These are phyloP conservation scores for Barnardius zonarius DNA, from an alignment of 2,113 vertebrate genomes.

Conservation along the genomic window DNA sequence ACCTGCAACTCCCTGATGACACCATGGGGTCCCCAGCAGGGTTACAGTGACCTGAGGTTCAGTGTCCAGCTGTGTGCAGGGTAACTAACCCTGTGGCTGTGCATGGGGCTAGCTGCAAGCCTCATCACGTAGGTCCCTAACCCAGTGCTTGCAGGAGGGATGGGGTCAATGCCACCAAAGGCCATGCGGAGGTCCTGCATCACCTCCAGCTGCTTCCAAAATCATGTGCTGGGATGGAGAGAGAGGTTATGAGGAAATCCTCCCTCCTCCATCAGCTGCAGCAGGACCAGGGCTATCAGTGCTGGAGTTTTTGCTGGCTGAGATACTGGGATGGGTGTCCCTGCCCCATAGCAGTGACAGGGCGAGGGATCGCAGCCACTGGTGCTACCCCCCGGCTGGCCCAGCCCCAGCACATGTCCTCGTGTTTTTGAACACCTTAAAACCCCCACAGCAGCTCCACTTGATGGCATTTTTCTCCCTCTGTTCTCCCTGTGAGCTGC, in stretches of 20 bases:
- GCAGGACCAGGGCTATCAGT: not conserved
- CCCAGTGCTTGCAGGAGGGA: not conserved
- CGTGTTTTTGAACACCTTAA: not conserved
- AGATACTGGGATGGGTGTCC: not conserved
- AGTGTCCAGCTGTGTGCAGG: not conserved
- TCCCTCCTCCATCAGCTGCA: not conserved
- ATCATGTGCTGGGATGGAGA: not conserved
- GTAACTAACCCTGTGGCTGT: not conserved
- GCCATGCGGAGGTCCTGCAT: not conserved
- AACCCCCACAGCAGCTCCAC: not conserved
- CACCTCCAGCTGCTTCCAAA: not conserved
- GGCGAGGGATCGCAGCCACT: not conserved
- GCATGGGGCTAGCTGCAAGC: not conserved
- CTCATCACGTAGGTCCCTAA: not conserved
- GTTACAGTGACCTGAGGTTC: not conserved
- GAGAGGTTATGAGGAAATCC: not conserved
- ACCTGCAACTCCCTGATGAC: not conserved
- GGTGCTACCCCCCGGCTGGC: not conserved
- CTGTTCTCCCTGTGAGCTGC: not conserved
- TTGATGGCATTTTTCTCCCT: not conserved
- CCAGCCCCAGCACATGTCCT: not conserved
- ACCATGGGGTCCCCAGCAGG: fast-evolving
- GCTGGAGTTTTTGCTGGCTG: not conserved
- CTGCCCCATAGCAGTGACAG: fast-evolving
- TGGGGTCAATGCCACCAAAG: not conserved